phyloP scores from a whole-genome alignment of 2,888 invertebrate species.

The Congeria kusceri region DNA sequence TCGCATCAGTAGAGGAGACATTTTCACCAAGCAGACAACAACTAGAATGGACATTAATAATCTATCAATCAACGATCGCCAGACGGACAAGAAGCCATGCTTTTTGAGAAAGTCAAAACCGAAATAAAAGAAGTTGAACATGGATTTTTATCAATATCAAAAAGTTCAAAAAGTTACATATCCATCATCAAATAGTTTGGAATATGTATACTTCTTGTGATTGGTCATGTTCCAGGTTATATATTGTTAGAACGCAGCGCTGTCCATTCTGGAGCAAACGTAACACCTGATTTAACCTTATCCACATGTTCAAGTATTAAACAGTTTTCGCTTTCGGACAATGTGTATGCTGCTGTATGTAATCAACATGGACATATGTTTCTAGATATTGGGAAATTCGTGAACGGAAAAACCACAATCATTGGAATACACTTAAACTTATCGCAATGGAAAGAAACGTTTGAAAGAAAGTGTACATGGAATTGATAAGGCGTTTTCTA shows the following conservation, averaged over 20 bases:
- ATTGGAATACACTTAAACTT: constrained; percentile 23
- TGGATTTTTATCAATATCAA: background rate
- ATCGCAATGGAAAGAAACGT: constrained; percentile 19
- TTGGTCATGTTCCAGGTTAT: background rate
- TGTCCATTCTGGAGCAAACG: background rate
- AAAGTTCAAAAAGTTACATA: background rate
- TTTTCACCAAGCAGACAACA: too few relatives aligned
- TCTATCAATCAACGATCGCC: too few relatives aligned
- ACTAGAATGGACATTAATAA: too few relatives aligned
- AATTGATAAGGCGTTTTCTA: constrained; percentile 25
- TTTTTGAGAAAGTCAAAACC: background rate
- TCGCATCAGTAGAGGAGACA: too few relatives aligned
- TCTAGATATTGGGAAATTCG: constrained; percentile 33
- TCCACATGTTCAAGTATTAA: constrained; percentile 14
- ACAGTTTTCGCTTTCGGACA: constrained; percentile 16
- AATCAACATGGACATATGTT: constrained; percentile 18
- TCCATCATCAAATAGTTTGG: background rate
- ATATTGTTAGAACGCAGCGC: background rate
- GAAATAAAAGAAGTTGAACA: background rate
- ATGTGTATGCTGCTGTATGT: constrained; percentile 29
- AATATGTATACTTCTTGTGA: background rate
- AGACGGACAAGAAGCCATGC: background rate
- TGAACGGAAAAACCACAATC: constrained; percentile 21
- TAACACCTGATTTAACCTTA: background rate
- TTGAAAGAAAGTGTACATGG: constrained; percentile 13